Base-by-base conservation (phyloP, 2,888 invertebrate genomes). In the Clepsis dumicolana region DNA sequence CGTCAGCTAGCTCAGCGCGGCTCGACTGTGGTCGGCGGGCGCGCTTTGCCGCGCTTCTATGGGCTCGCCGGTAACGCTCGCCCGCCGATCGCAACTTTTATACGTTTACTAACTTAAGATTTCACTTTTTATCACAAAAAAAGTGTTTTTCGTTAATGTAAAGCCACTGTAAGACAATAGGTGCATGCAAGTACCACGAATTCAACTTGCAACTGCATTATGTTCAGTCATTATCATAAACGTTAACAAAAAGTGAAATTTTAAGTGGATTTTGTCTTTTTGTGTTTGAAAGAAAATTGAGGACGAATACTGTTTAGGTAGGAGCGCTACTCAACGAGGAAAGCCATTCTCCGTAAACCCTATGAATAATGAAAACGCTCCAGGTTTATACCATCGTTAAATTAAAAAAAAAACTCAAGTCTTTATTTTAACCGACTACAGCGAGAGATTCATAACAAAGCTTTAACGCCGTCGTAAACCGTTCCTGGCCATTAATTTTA, bases 381-480 rank as follows among this genome's bases (percentile, higher is more conserved):
- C 25, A 25, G 14, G 35, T 35, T 53, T 41, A 54, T 65, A 12
- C 48, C 48, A 14, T 14, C 50, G 14, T 52, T 56, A 56, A 65
- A 18, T 25, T 53, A 25, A 53, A 25, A 38, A 25, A 38, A 57
- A 59, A 27, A 21, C 32, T 18, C 2, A 35, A 18, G 2, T 3
- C 25, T 35, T 35, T 52, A 64, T 59, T n/a, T 57, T 18, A 57
- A 50, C 21, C 50, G 5, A n/a, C 53, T 27, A n/a, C 24, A 41
- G 25, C 10, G 32, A 41, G 38, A 52, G 35, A 50, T 60, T 60
- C 52, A 60, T 38, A 48, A 53, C 35, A 24, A 32, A 50, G 14
- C 44, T 53, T 56, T 56, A 56, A 67, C 62, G 38, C 21, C 44
- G 24, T 50, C 62, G 16, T 67, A 62, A 67, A 67, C 59, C 52